Base-by-base conservation (phyloP, 2,797 vertebrate genomes). In the Galaxias olidus region DNA sequence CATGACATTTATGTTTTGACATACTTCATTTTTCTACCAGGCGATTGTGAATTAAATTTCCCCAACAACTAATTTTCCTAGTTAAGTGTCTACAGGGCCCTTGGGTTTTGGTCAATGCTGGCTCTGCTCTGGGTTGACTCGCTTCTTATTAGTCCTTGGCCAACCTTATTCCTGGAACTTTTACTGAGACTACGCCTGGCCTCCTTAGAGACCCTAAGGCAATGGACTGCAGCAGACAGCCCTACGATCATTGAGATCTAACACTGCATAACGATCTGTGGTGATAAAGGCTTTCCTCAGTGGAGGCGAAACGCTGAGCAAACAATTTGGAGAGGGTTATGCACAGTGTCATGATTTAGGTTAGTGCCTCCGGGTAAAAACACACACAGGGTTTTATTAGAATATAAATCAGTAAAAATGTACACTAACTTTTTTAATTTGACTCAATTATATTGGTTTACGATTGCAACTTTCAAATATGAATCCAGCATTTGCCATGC, bases 181-280 rank as follows among this genome's bases (percentile, higher is more conserved):
- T 14, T n/a, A 43, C 55, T 57, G 40, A 17, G 42, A n/a, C 55
- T 42, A 15, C 42, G 40, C 9, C 30, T 42, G 55, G 9, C 55
- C 30, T 13, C 11, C 30, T 9, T 15, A 57, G 12, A 13, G 55
- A 57, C 55, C 41, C 10, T 11, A 9, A 30, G 8, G 53, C 53
- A 14, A 41, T 48, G 58, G 13, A 19, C 12, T 19, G 44, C 18
- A 20, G 58, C 12, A 15, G 4, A 18, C 40, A 43, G 40, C 14
- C 15, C 40, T 57, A 17, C 8, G n/a, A 48, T 60, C 58, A 47
- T 47, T 59, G 58, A 13, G 58, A 18, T 60, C 19, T 30, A 30
- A 47, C 58, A 45, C 56, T 17, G 14, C 15, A n/a, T 19, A 59
- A 59, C 43, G 0, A 45, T 59, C 56, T 59, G 17, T 15, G 18